Evolutionary conservation across 2,888 invertebrate species (phyloP).

Genomic region (Acanthosoma haemorrhoidale): DNA sequence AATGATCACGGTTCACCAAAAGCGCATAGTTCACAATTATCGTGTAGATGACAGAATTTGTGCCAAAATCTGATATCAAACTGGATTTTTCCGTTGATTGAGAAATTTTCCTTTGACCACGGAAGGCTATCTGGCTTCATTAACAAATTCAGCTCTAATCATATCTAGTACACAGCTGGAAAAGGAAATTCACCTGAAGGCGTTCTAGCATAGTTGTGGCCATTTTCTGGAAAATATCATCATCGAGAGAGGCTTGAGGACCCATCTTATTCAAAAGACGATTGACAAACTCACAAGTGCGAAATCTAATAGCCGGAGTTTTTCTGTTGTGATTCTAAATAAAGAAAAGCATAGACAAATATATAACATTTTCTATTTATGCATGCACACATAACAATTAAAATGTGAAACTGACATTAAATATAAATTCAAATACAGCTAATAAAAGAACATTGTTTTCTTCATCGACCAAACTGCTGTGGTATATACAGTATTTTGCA

Average conservation of each 20-base stretch:
- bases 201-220: constrained; percentile 62
- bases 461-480: constrained; percentile 53
- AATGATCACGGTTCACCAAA: no score
- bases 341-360: background rate
- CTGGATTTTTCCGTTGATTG: no score
- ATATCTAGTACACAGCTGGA: no score
- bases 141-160: no score
- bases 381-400: background rate
- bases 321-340: constrained; percentile 50
- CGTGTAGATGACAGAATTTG: no score
- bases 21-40: no score
- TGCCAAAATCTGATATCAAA: no score
- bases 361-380: background rate
- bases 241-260: constrained; percentile 69
- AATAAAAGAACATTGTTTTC: constrained; percentile 50
- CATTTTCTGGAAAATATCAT: constrained; percentile 67
- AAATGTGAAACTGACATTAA: constrained; percentile 50
- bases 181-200: constrained; percentile 50
- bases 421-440: constrained; percentile 58
- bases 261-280: constrained; percentile 68
- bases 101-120: no score
- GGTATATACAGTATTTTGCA: constrained; percentile 61
- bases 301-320: constrained; percentile 58
- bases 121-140: no score
- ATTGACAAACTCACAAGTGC: constrained; percentile 72